phyloP scores from a whole-genome alignment of 2,888 invertebrate species.

The Euplexia lucipara region DNA sequence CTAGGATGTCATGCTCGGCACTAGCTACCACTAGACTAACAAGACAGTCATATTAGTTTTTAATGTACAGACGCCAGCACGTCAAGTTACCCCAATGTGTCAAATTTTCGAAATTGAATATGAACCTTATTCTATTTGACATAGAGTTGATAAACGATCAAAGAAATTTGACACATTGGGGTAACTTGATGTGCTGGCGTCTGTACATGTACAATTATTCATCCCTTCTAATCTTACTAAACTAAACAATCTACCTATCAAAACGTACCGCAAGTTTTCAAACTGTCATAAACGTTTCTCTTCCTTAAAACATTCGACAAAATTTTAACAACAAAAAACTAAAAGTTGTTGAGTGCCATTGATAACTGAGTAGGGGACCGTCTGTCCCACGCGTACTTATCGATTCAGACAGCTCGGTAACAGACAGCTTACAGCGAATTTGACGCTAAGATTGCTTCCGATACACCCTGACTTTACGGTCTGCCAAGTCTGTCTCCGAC shows the following conservation, averaged over 20 bases:
- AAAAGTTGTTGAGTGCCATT: conserved; percentile 42
- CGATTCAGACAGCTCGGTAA: conserved; percentile 54
- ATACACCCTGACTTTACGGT: conserved; percentile 24
- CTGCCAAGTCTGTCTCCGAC: neutral
- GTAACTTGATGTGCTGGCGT: too few species aligned
- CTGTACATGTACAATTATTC: too few species aligned
- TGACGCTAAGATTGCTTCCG: conserved; percentile 48
- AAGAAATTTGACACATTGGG: too few species aligned
- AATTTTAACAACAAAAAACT: conserved; percentile 9
- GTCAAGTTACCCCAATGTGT: too few species aligned
- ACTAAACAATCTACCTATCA: neutral
- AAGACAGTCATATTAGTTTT: too few species aligned
- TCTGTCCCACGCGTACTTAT: conserved; percentile 52
- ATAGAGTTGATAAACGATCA: too few species aligned
- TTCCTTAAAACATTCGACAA: neutral
- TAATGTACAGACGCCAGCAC: too few species aligned
- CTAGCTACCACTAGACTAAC: too few species aligned
- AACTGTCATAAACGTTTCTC: neutral
- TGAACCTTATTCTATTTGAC: too few species aligned
- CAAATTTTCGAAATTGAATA: too few species aligned
- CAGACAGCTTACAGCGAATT: conserved; percentile 51
- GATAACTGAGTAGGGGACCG: conserved; percentile 39
- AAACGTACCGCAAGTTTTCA: neutral
- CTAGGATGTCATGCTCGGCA: too few species aligned
- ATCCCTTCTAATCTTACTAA: too few species aligned